Evolutionary conservation across 23 tunicate species (phyloP).

Genomic region (Diplosoma virens): DNA sequence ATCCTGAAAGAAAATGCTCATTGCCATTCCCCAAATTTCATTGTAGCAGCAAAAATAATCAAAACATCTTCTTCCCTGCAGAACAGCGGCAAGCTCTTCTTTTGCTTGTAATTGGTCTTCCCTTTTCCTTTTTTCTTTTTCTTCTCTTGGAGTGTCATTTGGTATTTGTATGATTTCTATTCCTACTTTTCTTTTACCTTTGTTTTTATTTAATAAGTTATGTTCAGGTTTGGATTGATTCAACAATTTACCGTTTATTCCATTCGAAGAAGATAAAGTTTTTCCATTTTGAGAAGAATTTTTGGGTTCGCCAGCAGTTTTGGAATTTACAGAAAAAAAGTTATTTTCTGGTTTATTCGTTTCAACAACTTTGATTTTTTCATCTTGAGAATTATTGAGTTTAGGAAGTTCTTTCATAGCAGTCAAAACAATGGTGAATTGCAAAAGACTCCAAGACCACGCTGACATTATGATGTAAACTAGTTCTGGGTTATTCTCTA

Average conservation of each 20-base stretch:
- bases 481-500: conserved; percentile 38
- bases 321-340: no score
- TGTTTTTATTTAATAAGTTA: not conserved
- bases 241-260: no score
- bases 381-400: not conserved
- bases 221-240: no score
- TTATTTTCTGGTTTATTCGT: no score
- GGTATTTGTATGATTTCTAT: not conserved
- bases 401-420: conserved; percentile 50
- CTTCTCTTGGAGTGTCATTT: not conserved
- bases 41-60: conserved; percentile 73
- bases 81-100: conserved; percentile 30
- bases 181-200: not conserved
- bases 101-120: conserved; percentile 36
- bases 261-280: no score
- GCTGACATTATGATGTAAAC: conserved; percentile 52
- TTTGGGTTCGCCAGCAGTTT: no score
- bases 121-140: not conserved
- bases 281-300: no score
- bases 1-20: conserved; percentile 76
- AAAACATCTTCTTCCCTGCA: conserved; percentile 37
- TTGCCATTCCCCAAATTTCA: conserved; percentile 85
- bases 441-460: conserved; percentile 63
- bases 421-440: conserved; percentile 60
- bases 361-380: not conserved